A percentile compares a stretch with the other conserved stretches of the same genome.
These are phyloP conservation scores for Florisuga fusca DNA, from an alignment of 2,797 vertebrate species.

Conservation along the genomic window DNA sequence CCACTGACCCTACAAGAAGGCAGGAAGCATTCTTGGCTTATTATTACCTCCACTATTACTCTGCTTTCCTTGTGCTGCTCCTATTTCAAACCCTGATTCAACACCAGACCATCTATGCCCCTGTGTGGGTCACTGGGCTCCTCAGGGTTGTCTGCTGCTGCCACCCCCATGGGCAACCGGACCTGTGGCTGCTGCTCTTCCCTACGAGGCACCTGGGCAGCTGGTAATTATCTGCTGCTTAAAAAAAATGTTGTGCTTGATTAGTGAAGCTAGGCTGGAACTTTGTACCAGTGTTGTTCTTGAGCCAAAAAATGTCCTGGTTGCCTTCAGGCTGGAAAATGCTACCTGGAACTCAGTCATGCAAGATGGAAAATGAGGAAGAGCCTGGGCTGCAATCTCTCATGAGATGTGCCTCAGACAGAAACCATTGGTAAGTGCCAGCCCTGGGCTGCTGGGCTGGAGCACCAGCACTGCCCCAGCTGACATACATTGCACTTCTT, in stretches of 20 bases:
- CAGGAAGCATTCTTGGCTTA: not conserved
- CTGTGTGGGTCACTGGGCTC: not conserved
- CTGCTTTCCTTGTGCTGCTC: not conserved
- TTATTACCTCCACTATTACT: not conserved
- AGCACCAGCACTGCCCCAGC: not conserved
- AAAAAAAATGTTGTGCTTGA: not conserved
- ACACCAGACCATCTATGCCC: not conserved
- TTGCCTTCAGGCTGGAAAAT: not conserved
- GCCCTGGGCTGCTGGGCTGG: not conserved
- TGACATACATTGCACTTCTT: not conserved
- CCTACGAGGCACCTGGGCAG: not conserved
- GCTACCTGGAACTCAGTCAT: not conserved
- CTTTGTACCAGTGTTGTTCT: no score
- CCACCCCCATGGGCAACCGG: rapidly evolving
- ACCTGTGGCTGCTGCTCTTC: not conserved
- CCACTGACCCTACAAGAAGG: not conserved
- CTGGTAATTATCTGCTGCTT: not conserved
- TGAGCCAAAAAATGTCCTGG: rapidly evolving
- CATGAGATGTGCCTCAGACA: not conserved
- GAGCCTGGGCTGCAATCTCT: not conserved
- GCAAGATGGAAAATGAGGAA: not conserved
- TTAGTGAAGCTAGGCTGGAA: not conserved
- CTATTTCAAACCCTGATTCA: not conserved
- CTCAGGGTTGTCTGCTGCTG: not conserved
- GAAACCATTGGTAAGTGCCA: not conserved